Base-by-base conservation (phyloP, 2,888 invertebrate genomes). In the Bombylius major region DNA sequence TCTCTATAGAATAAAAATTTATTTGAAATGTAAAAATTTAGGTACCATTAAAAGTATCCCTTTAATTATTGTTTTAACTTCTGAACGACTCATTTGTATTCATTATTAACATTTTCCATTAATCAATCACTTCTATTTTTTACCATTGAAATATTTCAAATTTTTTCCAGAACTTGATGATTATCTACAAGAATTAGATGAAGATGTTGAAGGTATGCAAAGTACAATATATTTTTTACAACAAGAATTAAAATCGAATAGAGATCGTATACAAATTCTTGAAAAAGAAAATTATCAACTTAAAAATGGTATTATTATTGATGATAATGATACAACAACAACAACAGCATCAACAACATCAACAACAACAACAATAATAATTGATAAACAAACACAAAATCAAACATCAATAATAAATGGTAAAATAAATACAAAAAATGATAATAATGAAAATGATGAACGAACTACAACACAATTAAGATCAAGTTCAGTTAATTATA, bases 171-270 rank as follows among this genome's bases (percentile, higher is more conserved):
- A 98, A 75, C 75, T 96, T 66, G 97, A 97, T 69, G 94, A 95
- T 70, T 90, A 96, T 72, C 80, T 98, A 51, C 89, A 93, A 72
- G 97, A 97, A 71, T 75, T 97, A 60, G 98, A 98, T 69, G 96
- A 96, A 73, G 96, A 97, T 72, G 90, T 96, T 46, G 98, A 98
- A 75, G 96, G 96, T 32, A 94, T 98, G 94, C 97, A 97, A 78
- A 92, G 94, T 70, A 96, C 96, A 60, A 95, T 97, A 68, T 81
- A 91, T 73, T 89, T 89, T 75, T 79, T 97, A 58, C 96, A 97
- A 69, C 91, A 93, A 71, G 94, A 97, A 75, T 76, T 97, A 59
- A 84, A 91, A 58, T 89, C 91, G 65, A 81, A 89, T 12, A 85
- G 87, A 65, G 87, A 89, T 62, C 79, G 80, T 44, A 79, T 82